Evolutionary conservation across 1,140 invertebrate genomes (phyloP).

Genomic region (Drosophila arawakana): DNA sequence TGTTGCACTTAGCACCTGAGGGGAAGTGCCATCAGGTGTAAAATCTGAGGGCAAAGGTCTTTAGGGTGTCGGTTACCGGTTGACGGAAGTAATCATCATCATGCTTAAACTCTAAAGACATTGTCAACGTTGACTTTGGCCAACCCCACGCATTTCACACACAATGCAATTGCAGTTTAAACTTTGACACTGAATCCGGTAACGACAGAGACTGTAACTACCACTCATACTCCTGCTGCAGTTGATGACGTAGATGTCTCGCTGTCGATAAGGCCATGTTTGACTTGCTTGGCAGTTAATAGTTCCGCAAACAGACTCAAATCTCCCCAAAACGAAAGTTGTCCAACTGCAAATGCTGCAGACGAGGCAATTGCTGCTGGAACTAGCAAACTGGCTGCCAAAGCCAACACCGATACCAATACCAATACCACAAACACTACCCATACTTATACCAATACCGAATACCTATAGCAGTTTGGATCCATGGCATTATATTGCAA

Average conservation of each 20-base stretch:
- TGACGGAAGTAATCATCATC: slow-evolving; percentile 42
- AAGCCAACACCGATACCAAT: slow-evolving; percentile 8
- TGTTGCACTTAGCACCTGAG: slow-evolving; percentile 1
- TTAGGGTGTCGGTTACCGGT: background rate
- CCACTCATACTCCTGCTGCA: background rate
- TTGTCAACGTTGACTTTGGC: slow-evolving; percentile 52
- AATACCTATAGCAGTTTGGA: slow-evolving; percentile 7
- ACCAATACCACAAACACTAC: slow-evolving; percentile 13
- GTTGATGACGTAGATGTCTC: slow-evolving; percentile 27
- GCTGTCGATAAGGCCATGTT: slow-evolving; percentile 42
- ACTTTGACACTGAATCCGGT: slow-evolving; percentile 15
- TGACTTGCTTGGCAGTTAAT: slow-evolving; percentile 52
- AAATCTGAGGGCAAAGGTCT: background rate
- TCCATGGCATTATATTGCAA: slow-evolving; percentile 69
- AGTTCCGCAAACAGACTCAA: slow-evolving; percentile 58
- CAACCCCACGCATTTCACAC: slow-evolving; percentile 5
- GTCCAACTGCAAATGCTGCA: slow-evolving; percentile 53
- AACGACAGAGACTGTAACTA: background rate
- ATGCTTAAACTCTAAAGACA: slow-evolving; percentile 35
- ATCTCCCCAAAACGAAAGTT: slow-evolving; percentile 63
- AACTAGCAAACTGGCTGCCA: slow-evolving; percentile 52
- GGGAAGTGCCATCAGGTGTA: background rate
- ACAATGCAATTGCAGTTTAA: slow-evolving; percentile 26
- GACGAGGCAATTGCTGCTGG: slow-evolving; percentile 57
- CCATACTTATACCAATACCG: slow-evolving; percentile 18